Evolutionary conservation across 2,797 vertebrate genomes (phyloP), one percentile per base, ranked within the genome.

Genomic region (Perodicticus potto): DNA sequence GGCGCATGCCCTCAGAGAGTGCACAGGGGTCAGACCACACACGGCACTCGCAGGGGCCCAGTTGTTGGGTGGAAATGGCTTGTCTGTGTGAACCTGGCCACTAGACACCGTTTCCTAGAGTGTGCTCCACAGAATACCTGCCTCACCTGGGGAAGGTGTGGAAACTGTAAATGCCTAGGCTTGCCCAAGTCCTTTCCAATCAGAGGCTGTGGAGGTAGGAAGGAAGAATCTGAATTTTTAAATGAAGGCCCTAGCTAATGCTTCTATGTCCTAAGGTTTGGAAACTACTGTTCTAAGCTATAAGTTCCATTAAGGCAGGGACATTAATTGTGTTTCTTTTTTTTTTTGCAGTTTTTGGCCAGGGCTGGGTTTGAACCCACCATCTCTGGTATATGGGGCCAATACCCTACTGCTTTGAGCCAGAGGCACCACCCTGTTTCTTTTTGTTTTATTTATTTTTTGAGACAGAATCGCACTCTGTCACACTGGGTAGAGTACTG

Each of bases 141-240:
- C 1, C 4, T 73, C 57, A 27, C 34, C 61, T 78, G n/a, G 40
- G 8, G 29, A 96, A 72, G 45, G 70, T 61, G 17, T 6, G 53
- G 55, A 94, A 81, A 69, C 3, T 59, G 22, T 7, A 74, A 74
- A 76, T 16, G 4, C 32, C 45, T 34, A 53, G 67, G 67, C 19
- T 90, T 78, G 49, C n/a, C 72, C 20, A 82, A 40, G 22, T 43
- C 55, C 73, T 45, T 59, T 43, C 23, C 25, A n/a, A 67, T 57
- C 73, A 69, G 45, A 80, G 73, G 45, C 43, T 63, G 32, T 27
- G 45, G 45, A 73, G 37, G 34, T 53, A 25, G 14, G 25, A 43
- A 40, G 73, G 10, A 87, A 84, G 27, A 84, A 53, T 37, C 3
- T 37, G 27, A 91, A n/a, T 70, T 77, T 95, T 92, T 86, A 87